Evolutionary conservation across 2,888 invertebrate genomes (phyloP).

Genomic region (Actias luna): DNA sequence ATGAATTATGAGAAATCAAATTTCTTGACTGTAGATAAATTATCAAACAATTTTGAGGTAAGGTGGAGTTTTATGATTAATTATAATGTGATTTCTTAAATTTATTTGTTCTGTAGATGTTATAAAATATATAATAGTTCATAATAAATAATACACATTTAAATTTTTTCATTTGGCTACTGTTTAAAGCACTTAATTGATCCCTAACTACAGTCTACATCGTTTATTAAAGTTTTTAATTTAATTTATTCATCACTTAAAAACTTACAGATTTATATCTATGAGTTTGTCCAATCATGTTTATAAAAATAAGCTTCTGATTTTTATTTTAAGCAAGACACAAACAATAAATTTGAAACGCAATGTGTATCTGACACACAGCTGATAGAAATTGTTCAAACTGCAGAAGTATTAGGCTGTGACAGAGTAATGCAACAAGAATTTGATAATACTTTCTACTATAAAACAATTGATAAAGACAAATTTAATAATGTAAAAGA

Average conservation of each 20-base stretch:
- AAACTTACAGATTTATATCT: too few relatives aligned
- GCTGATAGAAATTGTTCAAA: constrained; percentile 56
- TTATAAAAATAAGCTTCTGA: background rate
- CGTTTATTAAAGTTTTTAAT: too few relatives aligned
- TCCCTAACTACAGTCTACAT: too few relatives aligned
- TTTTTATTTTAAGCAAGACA: constrained; percentile 36
- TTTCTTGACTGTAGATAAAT: constrained; percentile 46
- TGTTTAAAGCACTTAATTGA: too few relatives aligned
- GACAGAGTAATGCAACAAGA: constrained; percentile 55
- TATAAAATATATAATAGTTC: background rate
- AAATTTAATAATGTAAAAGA: constrained; percentile 7
- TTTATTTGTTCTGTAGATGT: background rate
- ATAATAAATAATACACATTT: too few relatives aligned
- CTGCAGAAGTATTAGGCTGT: constrained; percentile 50
- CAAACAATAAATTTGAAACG: constrained; percentile 54
- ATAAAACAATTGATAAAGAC: constrained; percentile 19
- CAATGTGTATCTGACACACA: constrained; percentile 66
- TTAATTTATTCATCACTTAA: too few relatives aligned
- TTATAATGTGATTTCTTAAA: background rate
- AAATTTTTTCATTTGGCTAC: too few relatives aligned
- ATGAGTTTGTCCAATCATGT: too few relatives aligned
- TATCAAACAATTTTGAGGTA: constrained; percentile 42
- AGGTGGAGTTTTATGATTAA: constrained; percentile 13
- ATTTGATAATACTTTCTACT: constrained; percentile 47
- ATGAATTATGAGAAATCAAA: constrained; percentile 33